phyloP scores from a whole-genome alignment of 2,888 invertebrate genomes.

The Oeneis ivallda region DNA sequence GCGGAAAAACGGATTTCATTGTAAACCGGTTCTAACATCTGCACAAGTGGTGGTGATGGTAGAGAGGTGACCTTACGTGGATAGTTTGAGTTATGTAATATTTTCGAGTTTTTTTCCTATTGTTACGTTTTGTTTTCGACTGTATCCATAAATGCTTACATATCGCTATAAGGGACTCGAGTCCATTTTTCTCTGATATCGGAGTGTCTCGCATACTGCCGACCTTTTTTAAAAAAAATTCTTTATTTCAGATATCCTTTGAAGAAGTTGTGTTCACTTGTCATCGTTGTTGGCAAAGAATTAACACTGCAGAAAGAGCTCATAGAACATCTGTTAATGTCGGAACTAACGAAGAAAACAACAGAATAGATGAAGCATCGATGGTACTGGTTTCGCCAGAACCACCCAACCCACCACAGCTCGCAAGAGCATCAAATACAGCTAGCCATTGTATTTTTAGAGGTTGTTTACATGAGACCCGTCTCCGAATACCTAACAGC shows the following conservation, averaged over 20 bases:
- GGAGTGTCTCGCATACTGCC: not conserved
- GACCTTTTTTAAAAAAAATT: not conserved
- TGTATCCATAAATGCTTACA: too few relatives aligned
- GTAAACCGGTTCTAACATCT: too few relatives aligned
- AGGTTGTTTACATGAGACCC: not conserved
- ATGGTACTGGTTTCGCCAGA: not conserved
- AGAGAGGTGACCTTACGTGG: too few relatives aligned
- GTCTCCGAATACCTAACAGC: not conserved
- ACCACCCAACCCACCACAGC: constrained; percentile 2
- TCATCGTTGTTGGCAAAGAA: constrained; percentile 15
- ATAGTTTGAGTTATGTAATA: too few relatives aligned
- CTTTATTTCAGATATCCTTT: constrained; percentile 17
- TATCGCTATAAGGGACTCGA: not conserved
- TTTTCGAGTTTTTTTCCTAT: not conserved
- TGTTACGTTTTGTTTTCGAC: too few relatives aligned
- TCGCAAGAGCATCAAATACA: constrained; percentile 14
- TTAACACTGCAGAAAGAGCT: constrained; percentile 4
- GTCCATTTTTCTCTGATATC: not conserved
- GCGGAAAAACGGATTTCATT: too few relatives aligned
- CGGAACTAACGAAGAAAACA: not conserved
- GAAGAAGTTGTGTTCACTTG: constrained; percentile 8
- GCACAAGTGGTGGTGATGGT: too few relatives aligned
- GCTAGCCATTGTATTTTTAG: constrained; percentile 1
- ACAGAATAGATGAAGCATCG: not conserved
- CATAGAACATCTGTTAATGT: not conserved